Evolutionary conservation across 2,797 vertebrate species (phyloP).

Genomic region (Toxotes lorentzi): DNA sequence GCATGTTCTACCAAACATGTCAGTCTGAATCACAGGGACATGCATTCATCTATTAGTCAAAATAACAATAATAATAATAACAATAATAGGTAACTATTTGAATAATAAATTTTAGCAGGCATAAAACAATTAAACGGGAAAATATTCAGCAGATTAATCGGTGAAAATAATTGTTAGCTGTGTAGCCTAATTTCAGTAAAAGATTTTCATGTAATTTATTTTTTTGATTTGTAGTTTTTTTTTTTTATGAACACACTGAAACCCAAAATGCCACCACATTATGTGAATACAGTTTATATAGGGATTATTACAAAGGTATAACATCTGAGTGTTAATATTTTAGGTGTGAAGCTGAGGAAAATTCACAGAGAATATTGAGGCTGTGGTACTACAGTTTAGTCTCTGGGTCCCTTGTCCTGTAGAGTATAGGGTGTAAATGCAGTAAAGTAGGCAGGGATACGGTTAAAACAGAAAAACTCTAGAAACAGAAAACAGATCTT

Average conservation of each 20-base stretch:
- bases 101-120: too few species aligned
- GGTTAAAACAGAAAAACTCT: not conserved
- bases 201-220: too few species aligned
- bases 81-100: too few species aligned
- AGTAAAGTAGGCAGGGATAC: too few species aligned
- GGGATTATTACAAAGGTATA: not conserved
- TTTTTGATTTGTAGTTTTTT: too few species aligned
- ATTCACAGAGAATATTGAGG: not conserved
- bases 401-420: not conserved
- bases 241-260: not conserved
- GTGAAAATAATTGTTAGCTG: not conserved
- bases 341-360: not conserved
- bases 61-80: too few species aligned
- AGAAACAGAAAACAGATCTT: constrained; percentile 13
- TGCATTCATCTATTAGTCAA: too few species aligned
- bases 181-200: not conserved
- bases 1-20: not conserved
- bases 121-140: too few species aligned
- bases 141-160: too few species aligned
- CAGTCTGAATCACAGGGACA: not conserved
- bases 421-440: not conserved
- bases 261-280: not conserved
- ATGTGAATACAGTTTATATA: not conserved
- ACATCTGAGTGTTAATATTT: not conserved
- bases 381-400: not conserved